Evolutionary conservation across 1,140 invertebrate genomes (phyloP).

Genomic region (Chionoecetes opilio): DNA sequence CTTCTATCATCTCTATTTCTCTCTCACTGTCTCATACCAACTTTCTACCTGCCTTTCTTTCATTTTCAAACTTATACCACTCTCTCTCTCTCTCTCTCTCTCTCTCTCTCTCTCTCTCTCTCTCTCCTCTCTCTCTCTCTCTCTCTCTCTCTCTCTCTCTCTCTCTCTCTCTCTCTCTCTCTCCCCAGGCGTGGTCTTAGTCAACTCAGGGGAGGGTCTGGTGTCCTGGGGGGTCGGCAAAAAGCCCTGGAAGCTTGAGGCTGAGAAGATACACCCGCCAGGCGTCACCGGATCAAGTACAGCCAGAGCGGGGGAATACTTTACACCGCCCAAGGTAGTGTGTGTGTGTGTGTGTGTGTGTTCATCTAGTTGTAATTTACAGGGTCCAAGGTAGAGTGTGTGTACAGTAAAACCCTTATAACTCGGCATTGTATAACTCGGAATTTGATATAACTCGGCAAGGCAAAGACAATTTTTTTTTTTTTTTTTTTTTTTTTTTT

Average conservation of each 20-base stretch:
- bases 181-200: slow-evolving; percentile 70
- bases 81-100: neutral
- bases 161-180: slow-evolving; percentile 8
- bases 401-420: no score
- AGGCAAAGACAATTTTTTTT: no score
- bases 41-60: neutral
- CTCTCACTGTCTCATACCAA: neutral
- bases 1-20: neutral
- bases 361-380: no score
- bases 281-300: slow-evolving; percentile 65
- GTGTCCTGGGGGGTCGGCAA: slow-evolving; percentile 74
- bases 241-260: slow-evolving; percentile 73
- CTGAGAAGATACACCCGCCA: slow-evolving; percentile 53
- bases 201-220: slow-evolving; percentile 72
- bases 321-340: slow-evolving; percentile 70
- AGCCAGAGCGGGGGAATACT: slow-evolving; percentile 66
- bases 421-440: no score
- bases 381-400: no score
- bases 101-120: neutral
- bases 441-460: no score
- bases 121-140: slow-evolving; percentile 38
- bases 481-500: neutral
- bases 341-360: neutral
- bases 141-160: neutral
- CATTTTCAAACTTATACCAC: neutral